These are phyloP conservation scores for Hermetia illucens DNA, from an alignment of 1,140 invertebrate species.

Conservation along the genomic window DNA sequence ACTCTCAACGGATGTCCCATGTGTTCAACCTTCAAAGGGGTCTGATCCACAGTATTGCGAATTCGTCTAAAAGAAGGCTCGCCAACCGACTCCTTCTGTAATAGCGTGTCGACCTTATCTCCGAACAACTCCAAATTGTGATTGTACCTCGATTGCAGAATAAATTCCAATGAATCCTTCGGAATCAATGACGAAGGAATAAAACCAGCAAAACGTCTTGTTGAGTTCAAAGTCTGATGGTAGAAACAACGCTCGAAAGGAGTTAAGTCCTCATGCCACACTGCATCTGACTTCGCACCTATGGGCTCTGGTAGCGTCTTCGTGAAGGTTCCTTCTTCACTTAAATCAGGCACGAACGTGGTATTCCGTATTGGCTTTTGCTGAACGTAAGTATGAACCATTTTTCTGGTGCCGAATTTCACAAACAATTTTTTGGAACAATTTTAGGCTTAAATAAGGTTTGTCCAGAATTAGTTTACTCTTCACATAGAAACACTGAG, in stretches of 20 bases:
- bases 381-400: no score
- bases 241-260: slow-evolving; percentile 39
- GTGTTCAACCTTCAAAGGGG: slow-evolving; percentile 7
- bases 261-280: slow-evolving; percentile 26
- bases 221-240: slow-evolving; percentile 44
- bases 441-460: no score
- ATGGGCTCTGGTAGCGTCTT: slow-evolving; percentile 33
- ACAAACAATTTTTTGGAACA: no score
- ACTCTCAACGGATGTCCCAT: slow-evolving; percentile 25
- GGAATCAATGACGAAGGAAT: slow-evolving; percentile 32
- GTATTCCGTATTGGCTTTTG: no score
- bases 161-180: slow-evolving; percentile 43
- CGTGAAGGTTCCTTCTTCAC: slow-evolving; percentile 36
- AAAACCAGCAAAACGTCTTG: slow-evolving; percentile 36
- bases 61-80: slow-evolving; percentile 38
- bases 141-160: slow-evolving; percentile 41
- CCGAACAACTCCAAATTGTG: slow-evolving; percentile 41
- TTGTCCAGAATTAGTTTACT: no score
- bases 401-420: no score
- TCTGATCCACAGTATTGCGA: slow-evolving; percentile 36
- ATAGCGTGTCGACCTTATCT: slow-evolving; percentile 38
- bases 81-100: slow-evolving; percentile 42
- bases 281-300: slow-evolving; percentile 22
- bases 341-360: slow-evolving; percentile 37
- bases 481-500: no score